Conservation (phyloP, 2,113 vertebrate genomes). For the Neoarius graeffei region DNA sequence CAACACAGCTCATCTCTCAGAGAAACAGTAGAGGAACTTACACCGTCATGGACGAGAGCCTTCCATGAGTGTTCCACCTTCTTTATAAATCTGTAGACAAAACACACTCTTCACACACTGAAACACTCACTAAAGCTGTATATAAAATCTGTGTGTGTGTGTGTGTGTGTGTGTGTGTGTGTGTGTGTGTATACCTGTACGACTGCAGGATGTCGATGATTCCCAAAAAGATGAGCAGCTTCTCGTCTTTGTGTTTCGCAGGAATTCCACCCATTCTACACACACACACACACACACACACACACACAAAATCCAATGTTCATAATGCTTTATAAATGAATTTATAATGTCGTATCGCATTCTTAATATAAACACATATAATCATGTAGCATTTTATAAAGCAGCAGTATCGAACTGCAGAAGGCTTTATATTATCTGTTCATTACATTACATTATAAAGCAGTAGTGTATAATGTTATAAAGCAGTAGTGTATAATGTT, state of each 20-base stretch:
- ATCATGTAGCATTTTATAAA: background rate
- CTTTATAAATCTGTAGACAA: constrained; percentile 85
- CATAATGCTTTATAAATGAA: background rate
- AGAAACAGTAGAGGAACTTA: constrained; percentile 59
- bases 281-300: background rate
- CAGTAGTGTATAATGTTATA: too few species aligned
- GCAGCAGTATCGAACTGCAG: background rate
- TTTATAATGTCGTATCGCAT: background rate
- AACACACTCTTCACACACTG: background rate
- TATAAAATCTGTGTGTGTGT: background rate
- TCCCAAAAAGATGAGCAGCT: constrained; percentile 90
- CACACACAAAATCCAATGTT: constrained; percentile 26
- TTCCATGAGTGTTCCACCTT: constrained; percentile 99
- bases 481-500: too few species aligned
- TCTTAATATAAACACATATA: background rate
- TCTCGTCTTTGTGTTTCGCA: constrained; percentile 92
- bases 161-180: background rate
- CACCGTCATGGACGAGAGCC: constrained; percentile 92
- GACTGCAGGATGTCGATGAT: constrained; percentile 98
- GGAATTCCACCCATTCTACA: constrained; percentile 93
- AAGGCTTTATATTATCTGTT: background rate
- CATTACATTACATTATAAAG: too few species aligned
- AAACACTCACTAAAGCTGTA: background rate
- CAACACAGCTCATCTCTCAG: background rate
- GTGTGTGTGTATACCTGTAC: constrained; percentile 77